Conservation (phyloP, 2,797 vertebrate genomes). For the Enoplosus armatus region DNA sequence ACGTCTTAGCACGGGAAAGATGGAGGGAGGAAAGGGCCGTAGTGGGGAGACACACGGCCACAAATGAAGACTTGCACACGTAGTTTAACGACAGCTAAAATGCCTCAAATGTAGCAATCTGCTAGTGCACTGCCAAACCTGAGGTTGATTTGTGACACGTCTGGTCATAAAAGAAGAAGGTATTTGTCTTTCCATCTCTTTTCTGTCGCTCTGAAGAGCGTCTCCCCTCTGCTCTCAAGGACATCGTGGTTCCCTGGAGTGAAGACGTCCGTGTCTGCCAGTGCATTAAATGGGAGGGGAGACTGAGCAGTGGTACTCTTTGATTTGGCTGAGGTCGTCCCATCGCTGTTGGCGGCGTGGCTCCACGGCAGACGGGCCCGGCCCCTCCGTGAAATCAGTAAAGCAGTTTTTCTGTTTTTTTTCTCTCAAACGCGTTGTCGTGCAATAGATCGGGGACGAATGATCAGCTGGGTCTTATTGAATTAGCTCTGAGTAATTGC, state of each 20-base stretch:
- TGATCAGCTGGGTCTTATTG: slow-evolving; percentile 60
- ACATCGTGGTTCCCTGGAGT: slow-evolving; percentile 51
- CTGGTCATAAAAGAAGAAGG: slow-evolving; percentile 41
- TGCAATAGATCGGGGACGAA: slow-evolving; percentile 52
- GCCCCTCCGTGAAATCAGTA: slow-evolving; percentile 41
- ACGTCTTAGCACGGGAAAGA: slow-evolving; percentile 10
- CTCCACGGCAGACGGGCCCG: slow-evolving; percentile 47
- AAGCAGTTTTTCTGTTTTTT: slow-evolving; percentile 39
- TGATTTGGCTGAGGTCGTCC: slow-evolving; percentile 58
- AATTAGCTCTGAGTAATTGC: slow-evolving; percentile 62
- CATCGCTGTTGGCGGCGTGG: slow-evolving; percentile 29
- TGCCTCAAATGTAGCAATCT: background rate
- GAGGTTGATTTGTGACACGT: slow-evolving; percentile 24
- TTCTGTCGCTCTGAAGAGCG: slow-evolving; percentile 44
- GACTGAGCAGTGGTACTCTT: slow-evolving; percentile 20
- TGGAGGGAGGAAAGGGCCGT: background rate
- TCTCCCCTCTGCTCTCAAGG: slow-evolving; percentile 60
- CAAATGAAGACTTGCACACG: background rate
- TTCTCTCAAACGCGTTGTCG: background rate
- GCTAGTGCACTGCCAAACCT: slow-evolving; percentile 8
- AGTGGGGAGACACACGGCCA: background rate
- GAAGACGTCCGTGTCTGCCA: slow-evolving; percentile 50
- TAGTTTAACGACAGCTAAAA: background rate
- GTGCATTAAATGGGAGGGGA: slow-evolving; percentile 66
- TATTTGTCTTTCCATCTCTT: slow-evolving; percentile 22